Base-by-base conservation (phyloP, 2,113 vertebrate genomes). In the Alouatta palliata region DNA sequence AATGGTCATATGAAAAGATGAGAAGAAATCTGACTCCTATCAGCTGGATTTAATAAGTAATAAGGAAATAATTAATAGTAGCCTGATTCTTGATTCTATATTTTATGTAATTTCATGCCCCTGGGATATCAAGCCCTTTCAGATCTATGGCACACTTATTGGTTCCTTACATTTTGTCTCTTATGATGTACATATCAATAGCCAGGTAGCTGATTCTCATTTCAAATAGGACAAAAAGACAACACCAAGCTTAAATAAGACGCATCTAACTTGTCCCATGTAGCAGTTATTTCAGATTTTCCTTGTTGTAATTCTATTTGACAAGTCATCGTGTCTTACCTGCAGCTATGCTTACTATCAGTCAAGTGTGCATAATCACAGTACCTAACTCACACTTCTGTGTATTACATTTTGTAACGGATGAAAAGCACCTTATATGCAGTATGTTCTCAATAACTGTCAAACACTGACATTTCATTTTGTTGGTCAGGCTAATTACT, bases 51-150 rank as follows among this genome's bases (percentile, higher is more conserved):
- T 86, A 92, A 54, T 92, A 94, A 84, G 77, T 92, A 94, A 43
- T 97, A 82, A 70, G 56, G 45, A 56, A 90, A 94, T 94, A 92
- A 91, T 92, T 80, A 92, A 47, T 61, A 91, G 45, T 64, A n/a
- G 30, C 35, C 43, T 45, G 87, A 64, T 88, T 25, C 27, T 35
- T 95, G 20, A 68, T 81, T 68, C 40, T 58, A 14, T 84, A 75
- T 68, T 61, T 96, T 82, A 58, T n/a, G 81, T 82, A 68, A 49
- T 92, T 80, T 90, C 80, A 86, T 32, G 45, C 40, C 7, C 56
- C 10, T 70, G 80, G 54, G 73, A 95, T 90, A 61, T 92, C 66
- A 96, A 94, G 7, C 2, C 23, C 40, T 90, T 32, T 40, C 45
- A 90, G 45, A 49, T 61, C 23, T 81, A 25, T 70, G 30, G 2